Evolutionary conservation across 2,113 vertebrate genomes (phyloP).

Genomic region (Strigops habroptila): DNA sequence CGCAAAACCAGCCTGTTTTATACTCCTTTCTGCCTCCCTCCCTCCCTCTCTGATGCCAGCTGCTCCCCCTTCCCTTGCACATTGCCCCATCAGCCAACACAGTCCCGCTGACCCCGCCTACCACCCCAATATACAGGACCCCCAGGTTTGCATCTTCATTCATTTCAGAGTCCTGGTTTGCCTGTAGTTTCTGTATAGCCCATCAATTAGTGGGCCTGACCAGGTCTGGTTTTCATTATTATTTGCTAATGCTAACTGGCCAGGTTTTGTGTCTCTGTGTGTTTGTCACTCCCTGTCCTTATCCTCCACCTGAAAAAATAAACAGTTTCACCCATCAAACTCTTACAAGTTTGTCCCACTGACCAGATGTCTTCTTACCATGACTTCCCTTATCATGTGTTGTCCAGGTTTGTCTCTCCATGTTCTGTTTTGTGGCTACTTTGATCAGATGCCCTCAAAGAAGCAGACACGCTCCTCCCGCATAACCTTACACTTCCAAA

Average conservation of each 20-base stretch:
- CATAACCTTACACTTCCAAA: not conserved
- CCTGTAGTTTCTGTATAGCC: not conserved
- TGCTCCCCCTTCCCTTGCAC: not conserved
- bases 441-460: not conserved
- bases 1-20: fast-evolving
- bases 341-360: not conserved
- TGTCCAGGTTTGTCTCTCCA: not conserved
- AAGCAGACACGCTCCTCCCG: not conserved
- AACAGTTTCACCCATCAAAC: not conserved
- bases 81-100: not conserved
- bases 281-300: not conserved
- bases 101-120: not conserved
- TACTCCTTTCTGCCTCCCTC: not conserved
- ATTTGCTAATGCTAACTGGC: fast-evolving
- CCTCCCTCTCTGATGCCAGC: fast-evolving
- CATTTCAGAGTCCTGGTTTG: not conserved
- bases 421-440: not conserved
- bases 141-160: not conserved
- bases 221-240: not conserved
- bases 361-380: not conserved
- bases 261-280: not conserved
- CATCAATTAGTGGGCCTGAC: not conserved
- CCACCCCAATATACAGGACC: fast-evolving
- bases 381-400: not conserved
- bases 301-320: fast-evolving